Base-by-base conservation (phyloP, 2,797 vertebrate genomes). In the Micrastur ruficollis region DNA sequence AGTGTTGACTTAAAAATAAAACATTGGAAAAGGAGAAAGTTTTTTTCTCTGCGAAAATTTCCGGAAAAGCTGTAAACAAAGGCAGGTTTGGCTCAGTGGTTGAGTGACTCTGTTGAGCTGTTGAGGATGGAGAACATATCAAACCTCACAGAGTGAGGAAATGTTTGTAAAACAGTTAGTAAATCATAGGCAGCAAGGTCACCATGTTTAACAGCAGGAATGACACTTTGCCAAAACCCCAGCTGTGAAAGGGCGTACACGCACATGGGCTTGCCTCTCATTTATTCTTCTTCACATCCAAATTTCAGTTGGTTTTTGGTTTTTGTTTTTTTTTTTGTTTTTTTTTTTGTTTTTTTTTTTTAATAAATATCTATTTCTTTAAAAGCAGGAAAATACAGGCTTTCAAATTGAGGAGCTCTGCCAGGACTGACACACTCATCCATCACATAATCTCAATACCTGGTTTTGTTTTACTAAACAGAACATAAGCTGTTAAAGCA, bases 1-100 rank as follows among this genome's bases (percentile, higher is more conserved):
- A 99, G 99, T 99, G 98, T 99, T 99, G 99, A 99, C 98, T 98
- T 98, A 98, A 98, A 99, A 99, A 99, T 98, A 98, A 98, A 98
- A 98, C 97, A 97, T 73, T 98, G 98, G 97, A 98, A 98, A 97
- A 97, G 95, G 96, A 97, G 98, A 98, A 98, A 98, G 97, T 96
- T 97, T 92, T 95, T 93, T 71, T 97, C 98, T 98, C 98, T 97
- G 98, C 96, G 97, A 98, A 98, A 97, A 98, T 99, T 99, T 99
- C 98, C 98, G 98, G 98, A 95, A 98, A 98, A 98, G 97, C 98
- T 98, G 98, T 99, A 99, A 99, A 99, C 99, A 99, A 98, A 98
- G 98, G 97, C 97, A 98, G 97, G 98, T 98, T 98, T 98, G 98
- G 99, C 98, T 98, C 62, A 29, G 97, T 79, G 93, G 86, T 11